These are phyloP conservation scores for Trisateles emortualis DNA, from an alignment of 2,888 invertebrate species.

Conservation along the genomic window DNA sequence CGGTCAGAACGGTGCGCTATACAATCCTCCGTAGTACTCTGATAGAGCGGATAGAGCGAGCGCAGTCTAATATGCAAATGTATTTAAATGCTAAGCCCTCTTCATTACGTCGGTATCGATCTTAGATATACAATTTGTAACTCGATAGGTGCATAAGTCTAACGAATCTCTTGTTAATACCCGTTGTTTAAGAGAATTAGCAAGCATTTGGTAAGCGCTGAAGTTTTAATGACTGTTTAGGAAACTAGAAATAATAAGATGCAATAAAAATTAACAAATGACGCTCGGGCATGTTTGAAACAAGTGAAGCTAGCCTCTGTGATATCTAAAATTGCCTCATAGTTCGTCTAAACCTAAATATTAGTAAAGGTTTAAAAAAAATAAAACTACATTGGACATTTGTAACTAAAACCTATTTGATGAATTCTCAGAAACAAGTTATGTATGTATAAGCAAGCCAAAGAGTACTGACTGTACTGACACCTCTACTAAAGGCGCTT, in stretches of 20 bases:
- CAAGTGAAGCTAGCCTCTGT: no score
- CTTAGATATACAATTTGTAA: conserved; percentile 87
- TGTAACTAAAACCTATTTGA: not conserved
- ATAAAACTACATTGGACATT: no score
- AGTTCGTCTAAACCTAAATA: no score
- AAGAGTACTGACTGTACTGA: no score
- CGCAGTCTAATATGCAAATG: conserved; percentile 87
- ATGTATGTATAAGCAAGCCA: no score
- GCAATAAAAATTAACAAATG: no score
- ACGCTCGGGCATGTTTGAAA: no score
- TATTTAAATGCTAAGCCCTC: conserved; percentile 87
- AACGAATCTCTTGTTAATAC: conserved; percentile 73
- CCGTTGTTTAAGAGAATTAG: conserved; percentile 44
- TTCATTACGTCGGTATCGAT: conserved; percentile 86
- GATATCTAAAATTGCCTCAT: no score
- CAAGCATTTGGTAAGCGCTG: conserved; percentile 16
- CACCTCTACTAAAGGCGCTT: no score
- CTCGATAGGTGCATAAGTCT: conserved; percentile 78
- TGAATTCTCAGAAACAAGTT: no score
- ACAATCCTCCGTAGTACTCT: conserved; percentile 23
- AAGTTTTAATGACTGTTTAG: conserved; percentile 10
- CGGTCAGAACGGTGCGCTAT: conserved; percentile 32
- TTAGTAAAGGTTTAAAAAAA: no score
- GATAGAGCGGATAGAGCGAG: conserved; percentile 69
- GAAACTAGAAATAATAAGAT: no score